phyloP scores from a whole-genome alignment of 2,888 invertebrate genomes.

The Tetragnatha montana region DNA sequence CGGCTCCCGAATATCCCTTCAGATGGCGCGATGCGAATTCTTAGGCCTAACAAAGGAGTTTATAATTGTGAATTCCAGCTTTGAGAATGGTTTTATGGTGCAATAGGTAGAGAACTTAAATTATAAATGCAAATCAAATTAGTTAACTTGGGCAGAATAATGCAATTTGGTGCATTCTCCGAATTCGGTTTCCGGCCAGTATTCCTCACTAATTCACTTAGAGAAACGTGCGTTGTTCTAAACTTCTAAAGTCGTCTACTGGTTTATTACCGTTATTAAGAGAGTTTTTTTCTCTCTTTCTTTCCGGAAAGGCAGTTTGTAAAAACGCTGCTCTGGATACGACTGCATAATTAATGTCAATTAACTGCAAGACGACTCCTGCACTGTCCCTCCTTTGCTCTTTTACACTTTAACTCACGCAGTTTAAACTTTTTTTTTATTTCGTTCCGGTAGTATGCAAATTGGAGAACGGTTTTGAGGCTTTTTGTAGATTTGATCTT shows the following conservation, averaged over 20 bases:
- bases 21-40: constrained; percentile 5
- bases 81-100: background rate
- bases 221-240: constrained; percentile 3
- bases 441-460: background rate
- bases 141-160: constrained; percentile 23
- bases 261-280: background rate
- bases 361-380: background rate
- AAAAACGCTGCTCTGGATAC: background rate
- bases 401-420: background rate
- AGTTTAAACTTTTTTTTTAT: background rate
- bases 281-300: background rate
- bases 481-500: background rate
- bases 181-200: background rate
- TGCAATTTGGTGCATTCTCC: constrained; percentile 21
- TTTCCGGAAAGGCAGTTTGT: background rate
- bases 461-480: background rate
- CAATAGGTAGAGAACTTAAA: background rate
- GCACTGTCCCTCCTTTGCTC: background rate
- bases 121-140: constrained; percentile 37
- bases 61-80: constrained; percentile 12
- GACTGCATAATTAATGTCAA: constrained; percentile 1
- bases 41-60: constrained; percentile 8
- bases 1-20: background rate
- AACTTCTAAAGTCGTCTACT: background rate
- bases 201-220: constrained; percentile 17